Conservation (phyloP, 2,113 vertebrate genomes). For the Globicephala melas region DNA sequence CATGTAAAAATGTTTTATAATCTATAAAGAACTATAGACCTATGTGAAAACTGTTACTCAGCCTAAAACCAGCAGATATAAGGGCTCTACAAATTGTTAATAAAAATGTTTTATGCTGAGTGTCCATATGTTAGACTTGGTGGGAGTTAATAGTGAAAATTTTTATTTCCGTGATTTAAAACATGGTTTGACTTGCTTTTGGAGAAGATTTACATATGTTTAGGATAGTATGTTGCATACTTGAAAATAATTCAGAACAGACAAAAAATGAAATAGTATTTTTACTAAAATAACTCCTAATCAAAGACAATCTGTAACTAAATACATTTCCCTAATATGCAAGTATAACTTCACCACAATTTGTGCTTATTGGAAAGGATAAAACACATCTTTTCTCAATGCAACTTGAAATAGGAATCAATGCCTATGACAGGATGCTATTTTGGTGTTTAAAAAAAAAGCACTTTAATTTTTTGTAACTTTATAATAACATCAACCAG, state of each 20-base stretch:
- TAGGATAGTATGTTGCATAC: not conserved
- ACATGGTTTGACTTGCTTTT: not conserved
- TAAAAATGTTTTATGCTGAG: not conserved
- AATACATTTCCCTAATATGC: not conserved
- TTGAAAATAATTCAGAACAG: slow-evolving; percentile 9
- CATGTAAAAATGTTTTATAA: not conserved
- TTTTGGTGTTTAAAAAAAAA: not conserved
- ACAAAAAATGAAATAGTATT: not conserved
- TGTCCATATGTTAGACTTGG: not conserved
- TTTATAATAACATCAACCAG: not conserved
- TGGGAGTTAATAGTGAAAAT: not conserved
- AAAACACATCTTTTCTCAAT: not conserved
- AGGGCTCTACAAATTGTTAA: not conserved
- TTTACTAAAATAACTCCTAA: not conserved
- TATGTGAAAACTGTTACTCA: not conserved
- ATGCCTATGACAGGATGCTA: not conserved
- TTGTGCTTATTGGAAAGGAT: not conserved
- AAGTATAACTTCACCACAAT: not conserved
- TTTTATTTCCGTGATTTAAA: slow-evolving; percentile 34
- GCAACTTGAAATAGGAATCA: not conserved
- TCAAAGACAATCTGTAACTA: not conserved
- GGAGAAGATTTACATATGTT: not conserved
- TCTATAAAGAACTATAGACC: not conserved
- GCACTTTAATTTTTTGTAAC: not conserved
- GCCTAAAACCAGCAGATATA: not conserved